Percentiles rank a stretch among this genome's conserved stretches.
Conservation (phyloP, 2,888 invertebrate species). For the Spatulosminthurus flaviceps region DNA sequence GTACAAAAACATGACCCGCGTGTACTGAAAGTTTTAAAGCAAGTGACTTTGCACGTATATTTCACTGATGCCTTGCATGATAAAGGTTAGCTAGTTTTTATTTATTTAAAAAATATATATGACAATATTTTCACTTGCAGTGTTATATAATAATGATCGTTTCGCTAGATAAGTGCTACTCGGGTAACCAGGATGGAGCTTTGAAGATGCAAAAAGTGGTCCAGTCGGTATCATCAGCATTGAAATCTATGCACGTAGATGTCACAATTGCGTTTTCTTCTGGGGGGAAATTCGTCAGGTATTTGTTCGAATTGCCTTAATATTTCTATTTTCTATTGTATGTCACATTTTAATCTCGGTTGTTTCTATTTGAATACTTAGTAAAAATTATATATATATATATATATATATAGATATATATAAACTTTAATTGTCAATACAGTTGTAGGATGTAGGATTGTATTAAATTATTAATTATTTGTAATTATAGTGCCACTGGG, state of each 20-base stretch:
- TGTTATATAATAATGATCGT: background rate
- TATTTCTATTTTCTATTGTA: too few relatives aligned
- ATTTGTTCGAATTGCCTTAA: too few relatives aligned
- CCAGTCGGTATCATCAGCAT: background rate
- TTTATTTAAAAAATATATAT: too few relatives aligned
- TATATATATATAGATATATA: too few relatives aligned
- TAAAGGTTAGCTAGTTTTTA: conserved; percentile 2
- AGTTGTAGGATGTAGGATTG: too few relatives aligned
- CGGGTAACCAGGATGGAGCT: background rate
- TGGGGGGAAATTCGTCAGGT: conserved; percentile 35
- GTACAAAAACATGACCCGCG: conserved; percentile 75
- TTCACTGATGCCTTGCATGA: conserved; percentile 35
- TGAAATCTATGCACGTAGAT: conserved; percentile 28
- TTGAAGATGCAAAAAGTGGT: background rate
- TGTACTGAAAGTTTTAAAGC: conserved; percentile 74
- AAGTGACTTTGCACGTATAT: conserved; percentile 75
- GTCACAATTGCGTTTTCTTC: conserved; percentile 18
- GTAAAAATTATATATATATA: too few relatives aligned
- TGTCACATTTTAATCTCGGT: too few relatives aligned
- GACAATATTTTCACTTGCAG: too few relatives aligned
- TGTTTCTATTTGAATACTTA: too few relatives aligned
- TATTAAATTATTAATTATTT: too few relatives aligned
- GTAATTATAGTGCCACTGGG: conserved; percentile 24
- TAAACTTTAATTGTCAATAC: too few relatives aligned
- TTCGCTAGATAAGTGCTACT: background rate